Conservation (phyloP, 2,113 vertebrate genomes). For the Colinus virginianus region DNA sequence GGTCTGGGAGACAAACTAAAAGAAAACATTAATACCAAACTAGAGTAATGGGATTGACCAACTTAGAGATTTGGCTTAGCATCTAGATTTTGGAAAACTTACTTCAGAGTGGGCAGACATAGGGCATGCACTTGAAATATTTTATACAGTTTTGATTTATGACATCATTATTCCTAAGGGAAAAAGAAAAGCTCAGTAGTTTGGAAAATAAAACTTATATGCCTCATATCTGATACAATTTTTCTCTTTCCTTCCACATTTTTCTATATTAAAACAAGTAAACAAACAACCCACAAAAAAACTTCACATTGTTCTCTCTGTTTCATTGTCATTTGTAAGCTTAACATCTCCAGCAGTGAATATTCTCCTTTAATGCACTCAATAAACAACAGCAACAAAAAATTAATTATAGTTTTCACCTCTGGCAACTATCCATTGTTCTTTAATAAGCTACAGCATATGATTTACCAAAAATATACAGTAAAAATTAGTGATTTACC, state of each 20-base stretch:
- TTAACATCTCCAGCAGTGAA: not conserved
- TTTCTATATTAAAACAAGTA: not conserved
- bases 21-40: not conserved
- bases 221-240: not conserved
- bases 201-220: not conserved
- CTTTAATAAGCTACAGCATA: not conserved
- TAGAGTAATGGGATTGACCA: not conserved
- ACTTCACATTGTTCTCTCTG: not conserved
- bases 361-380: not conserved
- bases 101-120: not conserved
- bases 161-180: not conserved
- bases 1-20: not conserved
- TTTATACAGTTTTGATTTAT: constrained; percentile 3
- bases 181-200: not conserved
- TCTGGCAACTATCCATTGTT: not conserved
- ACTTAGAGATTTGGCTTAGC: not conserved
- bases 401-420: not conserved
- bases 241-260: not conserved
- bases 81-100: not conserved
- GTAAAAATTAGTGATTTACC: not conserved
- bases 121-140: not conserved
- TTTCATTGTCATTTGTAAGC: not conserved
- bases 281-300: not conserved
- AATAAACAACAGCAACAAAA: not conserved
- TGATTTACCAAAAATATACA: not conserved